phyloP scores from a whole-genome alignment of 2,113 vertebrate genomes.

The Coregonus clupeaformis region DNA sequence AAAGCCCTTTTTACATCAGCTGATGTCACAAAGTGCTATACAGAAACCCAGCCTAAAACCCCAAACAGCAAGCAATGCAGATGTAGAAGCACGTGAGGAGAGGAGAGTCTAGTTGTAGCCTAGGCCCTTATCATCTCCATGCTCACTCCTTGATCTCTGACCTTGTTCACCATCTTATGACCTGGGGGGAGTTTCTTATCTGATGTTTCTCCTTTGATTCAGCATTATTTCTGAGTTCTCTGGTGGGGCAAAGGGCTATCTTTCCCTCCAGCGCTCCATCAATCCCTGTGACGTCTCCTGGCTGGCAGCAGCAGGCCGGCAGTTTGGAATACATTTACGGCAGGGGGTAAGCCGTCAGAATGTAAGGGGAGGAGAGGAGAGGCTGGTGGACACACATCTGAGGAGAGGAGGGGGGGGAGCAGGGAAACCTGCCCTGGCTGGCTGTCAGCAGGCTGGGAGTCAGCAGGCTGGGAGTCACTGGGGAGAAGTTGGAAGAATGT shows the following conservation, averaged over 20 bases:
- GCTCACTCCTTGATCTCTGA: conserved; percentile 36
- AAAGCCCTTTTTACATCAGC: no score
- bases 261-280: conserved; percentile 52
- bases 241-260: conserved; percentile 31
- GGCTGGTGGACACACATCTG: conserved; percentile 35
- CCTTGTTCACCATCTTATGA: conserved; percentile 46
- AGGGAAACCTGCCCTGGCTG: conserved; percentile 18
- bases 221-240: conserved; percentile 62
- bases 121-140: conserved; percentile 33
- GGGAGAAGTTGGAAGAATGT: conserved; percentile 19
- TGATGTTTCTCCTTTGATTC: conserved; percentile 58
- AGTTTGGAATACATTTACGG: conserved; percentile 58
- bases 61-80: no score
- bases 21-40: no score
- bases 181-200: conserved; percentile 45
- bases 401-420: background rate
- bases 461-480: conserved; percentile 26
- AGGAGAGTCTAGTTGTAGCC: background rate
- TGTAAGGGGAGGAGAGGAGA: conserved; percentile 27
- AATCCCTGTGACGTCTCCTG: conserved; percentile 48
- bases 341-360: conserved; percentile 41
- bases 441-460: conserved; percentile 26
- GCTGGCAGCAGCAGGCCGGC: conserved; percentile 48
- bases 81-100: no score
- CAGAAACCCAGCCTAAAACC: no score